Conservation (phyloP, 2,888 invertebrate genomes). For the Phrixothrix hirtus region DNA sequence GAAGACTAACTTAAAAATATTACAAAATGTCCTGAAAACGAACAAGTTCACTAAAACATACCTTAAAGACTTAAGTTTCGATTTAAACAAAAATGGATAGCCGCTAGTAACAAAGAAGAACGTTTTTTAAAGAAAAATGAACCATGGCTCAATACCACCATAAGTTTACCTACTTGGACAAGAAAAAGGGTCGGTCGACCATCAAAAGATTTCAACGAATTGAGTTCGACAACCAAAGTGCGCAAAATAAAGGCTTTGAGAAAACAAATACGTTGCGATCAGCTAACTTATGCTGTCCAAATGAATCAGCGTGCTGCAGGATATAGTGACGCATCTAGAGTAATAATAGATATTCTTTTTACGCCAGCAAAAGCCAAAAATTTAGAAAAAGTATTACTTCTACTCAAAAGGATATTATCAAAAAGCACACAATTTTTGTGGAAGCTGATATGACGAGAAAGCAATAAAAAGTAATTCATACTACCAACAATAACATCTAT, state of each 20-base stretch:
- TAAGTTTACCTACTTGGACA: no score
- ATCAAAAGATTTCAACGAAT: slow-evolving; percentile 24
- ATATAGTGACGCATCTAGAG: slow-evolving; percentile 11
- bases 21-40: no score
- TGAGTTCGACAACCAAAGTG: slow-evolving; percentile 22
- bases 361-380: slow-evolving; percentile 15
- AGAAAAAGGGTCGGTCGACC: slow-evolving; percentile 25
- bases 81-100: no score
- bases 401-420: slow-evolving; percentile 1
- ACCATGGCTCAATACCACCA: no score
- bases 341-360: slow-evolving; percentile 13
- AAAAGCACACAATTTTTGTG: background rate
- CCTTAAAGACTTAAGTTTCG: no score
- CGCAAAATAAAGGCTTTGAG: slow-evolving; percentile 19
- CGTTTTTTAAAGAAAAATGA: no score
- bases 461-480: background rate
- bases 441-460: slow-evolving; percentile 1
- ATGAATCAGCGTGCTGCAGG: slow-evolving; percentile 16
- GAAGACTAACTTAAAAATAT: no score
- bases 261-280: slow-evolving; percentile 8
- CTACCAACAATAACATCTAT: slow-evolving; percentile 5
- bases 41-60: no score
- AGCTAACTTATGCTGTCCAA: slow-evolving; percentile 3
- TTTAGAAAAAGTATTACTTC: slow-evolving; percentile 11
- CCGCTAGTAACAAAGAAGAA: no score